Evolutionary conservation across 2,797 vertebrate genomes (phyloP).

Genomic region (Coranthus polyacanthus): DNA sequence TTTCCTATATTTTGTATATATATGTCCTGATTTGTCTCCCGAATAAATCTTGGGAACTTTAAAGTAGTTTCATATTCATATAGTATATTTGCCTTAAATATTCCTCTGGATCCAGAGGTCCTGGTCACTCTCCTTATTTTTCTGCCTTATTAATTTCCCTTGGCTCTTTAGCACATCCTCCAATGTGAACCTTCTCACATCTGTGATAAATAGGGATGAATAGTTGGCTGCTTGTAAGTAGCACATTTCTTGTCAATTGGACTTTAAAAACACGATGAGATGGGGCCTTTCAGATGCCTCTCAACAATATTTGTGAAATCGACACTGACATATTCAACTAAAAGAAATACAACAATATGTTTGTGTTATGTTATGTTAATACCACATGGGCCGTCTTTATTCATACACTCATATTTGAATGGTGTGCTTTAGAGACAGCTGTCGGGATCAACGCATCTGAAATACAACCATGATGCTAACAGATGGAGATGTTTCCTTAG

Average conservation of each 20-base stretch:
- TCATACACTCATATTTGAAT: not conserved
- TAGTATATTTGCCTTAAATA: too few species aligned
- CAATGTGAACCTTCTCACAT: constrained; percentile 11
- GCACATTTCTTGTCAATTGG: constrained; percentile 18
- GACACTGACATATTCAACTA: too few species aligned
- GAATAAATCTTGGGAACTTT: not conserved
- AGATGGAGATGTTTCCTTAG: constrained; percentile 33
- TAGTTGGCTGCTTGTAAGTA: constrained; percentile 7
- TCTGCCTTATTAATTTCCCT: too few species aligned
- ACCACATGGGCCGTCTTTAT: constrained; percentile 9
- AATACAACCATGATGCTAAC: constrained; percentile 23
- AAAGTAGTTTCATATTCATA: too few species aligned
- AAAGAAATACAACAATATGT: not conserved
- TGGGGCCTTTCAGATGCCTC: not conserved
- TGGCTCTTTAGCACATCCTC: too few species aligned
- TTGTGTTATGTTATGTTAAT: not conserved
- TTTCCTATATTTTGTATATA: not conserved
- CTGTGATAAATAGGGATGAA: constrained; percentile 31
- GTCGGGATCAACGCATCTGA: constrained; percentile 42
- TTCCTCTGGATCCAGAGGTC: too few species aligned
- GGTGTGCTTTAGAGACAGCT: constrained; percentile 26
- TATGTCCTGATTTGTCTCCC: not conserved
- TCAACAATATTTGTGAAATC: too few species aligned
- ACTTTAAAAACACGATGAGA: not conserved
- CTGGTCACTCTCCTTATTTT: constrained; percentile 1